These are phyloP conservation scores for Urocyon cinereoargenteus DNA, from an alignment of 2,797 vertebrate genomes.

Conservation along the genomic window DNA sequence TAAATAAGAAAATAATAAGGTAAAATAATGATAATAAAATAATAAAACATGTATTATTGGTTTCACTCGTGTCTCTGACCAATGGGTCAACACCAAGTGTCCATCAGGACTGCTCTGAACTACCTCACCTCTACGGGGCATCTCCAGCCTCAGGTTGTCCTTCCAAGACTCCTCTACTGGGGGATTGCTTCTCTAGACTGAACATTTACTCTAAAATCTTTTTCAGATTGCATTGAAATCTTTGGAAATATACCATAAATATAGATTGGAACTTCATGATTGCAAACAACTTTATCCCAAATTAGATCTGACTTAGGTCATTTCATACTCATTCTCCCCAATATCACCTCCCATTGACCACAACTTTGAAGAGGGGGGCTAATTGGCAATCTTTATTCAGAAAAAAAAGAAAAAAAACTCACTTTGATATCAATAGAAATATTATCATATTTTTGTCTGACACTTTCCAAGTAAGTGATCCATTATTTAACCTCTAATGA, in stretches of 20 bases:
- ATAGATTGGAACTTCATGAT: background rate
- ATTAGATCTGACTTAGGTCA: background rate
- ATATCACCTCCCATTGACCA: background rate
- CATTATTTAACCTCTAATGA: background rate
- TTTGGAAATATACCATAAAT: background rate
- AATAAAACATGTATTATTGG: background rate
- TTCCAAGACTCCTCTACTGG: background rate
- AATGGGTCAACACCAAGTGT: background rate
- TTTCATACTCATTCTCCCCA: background rate
- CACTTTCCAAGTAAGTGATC: background rate
- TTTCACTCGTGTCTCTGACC: background rate
- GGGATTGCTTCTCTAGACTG: background rate
- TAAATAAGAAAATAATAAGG: background rate
- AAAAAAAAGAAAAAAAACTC: background rate
- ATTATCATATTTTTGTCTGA: background rate
- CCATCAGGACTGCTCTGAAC: background rate
- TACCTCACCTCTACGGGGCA: background rate
- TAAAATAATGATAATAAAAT: background rate
- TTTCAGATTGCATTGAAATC: background rate
- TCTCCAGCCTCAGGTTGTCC: background rate
- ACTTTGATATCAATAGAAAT: background rate
- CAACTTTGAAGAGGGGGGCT: background rate
- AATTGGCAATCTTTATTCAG: background rate
- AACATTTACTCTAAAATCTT: background rate
- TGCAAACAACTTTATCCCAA: background rate